phyloP scores from a whole-genome alignment of 2,888 invertebrate genomes.

The Drymonia ruficornis region DNA sequence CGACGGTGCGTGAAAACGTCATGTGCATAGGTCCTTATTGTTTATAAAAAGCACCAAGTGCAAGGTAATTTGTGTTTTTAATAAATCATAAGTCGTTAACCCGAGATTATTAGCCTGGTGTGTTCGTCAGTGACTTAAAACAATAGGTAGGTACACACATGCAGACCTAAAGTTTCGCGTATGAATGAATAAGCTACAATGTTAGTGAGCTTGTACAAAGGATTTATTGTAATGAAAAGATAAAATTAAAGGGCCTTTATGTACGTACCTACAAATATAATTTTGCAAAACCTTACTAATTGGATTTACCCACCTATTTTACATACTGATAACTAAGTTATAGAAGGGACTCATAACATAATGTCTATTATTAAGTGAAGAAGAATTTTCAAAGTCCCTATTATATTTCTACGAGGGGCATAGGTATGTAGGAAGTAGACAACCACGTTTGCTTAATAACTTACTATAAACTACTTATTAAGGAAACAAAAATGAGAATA shows the following conservation, averaged over 20 bases:
- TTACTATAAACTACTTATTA: too few relatives aligned
- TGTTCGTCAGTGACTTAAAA: conserved; percentile 19
- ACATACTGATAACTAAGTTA: conserved; percentile 4
- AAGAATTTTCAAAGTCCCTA: too few relatives aligned
- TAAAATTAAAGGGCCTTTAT: conserved; percentile 23
- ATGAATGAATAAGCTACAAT: conserved; percentile 15
- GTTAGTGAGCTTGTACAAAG: conserved; percentile 27
- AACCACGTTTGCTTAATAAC: too few relatives aligned
- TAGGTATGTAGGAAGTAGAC: too few relatives aligned
- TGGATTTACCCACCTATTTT: conserved; percentile 43
- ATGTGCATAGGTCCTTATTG: too few relatives aligned
- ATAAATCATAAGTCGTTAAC: background rate
- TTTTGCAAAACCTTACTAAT: conserved; percentile 17
- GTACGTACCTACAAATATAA: background rate
- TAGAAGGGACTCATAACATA: conserved; percentile 28
- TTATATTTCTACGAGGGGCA: too few relatives aligned
- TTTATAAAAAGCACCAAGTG: too few relatives aligned
- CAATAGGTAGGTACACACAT: conserved; percentile 21
- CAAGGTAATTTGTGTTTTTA: too few relatives aligned
- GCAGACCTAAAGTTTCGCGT: conserved; percentile 12
- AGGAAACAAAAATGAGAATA: too few relatives aligned
- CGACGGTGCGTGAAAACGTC: too few relatives aligned
- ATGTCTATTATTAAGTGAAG: too few relatives aligned
- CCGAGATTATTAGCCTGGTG: conserved; percentile 10
- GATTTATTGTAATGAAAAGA: conserved; percentile 28